Base-by-base conservation (phyloP, 2,113 vertebrate genomes). In the Euleptes europaea region DNA sequence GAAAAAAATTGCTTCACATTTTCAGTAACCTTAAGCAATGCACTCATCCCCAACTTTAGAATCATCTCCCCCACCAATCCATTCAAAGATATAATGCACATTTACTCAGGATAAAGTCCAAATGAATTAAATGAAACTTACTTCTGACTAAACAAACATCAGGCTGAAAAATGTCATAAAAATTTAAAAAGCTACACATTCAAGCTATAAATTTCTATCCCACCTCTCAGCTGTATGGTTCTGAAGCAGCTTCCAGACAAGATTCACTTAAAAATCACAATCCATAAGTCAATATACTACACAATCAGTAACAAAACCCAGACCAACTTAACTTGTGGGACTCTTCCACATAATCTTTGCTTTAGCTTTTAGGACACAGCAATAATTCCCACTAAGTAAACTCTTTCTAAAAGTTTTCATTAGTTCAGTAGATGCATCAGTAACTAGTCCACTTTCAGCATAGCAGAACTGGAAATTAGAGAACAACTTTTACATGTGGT, bases 1-100 rank as follows among this genome's bases (percentile, higher is more conserved):
- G 80, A 93, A 92, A 95, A 51, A 0, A 2, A 71, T 42, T 31
- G 10, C 83, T 38, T 81, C 0, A 88, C 78, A 11, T 23, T 67
- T 84, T 91, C 40, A 92, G 44, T 12, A 89, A 60, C 51, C 83
- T 65, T 72, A 8, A 67, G 8, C 82, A 85, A 40, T 71, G 66
- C 38, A 87, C 4, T 5, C 7, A 1, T 12, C 78, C 51, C 85
- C 31, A 81, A 12, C 11, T 3, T 49, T 47, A 82, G 5, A 87
- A 26, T 7, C 2, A 26, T 5, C 23, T 35, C 4, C 17, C 19
- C 54, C 26, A 54, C 13, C 19, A 33, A 78, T 85, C 79, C 83
- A 38, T 81, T 14, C 1, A 67, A 44, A 21, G 38, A 80, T 87
- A 38, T 8, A 40, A n/a, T 79, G 9, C 84, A 57, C 11, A 14